phyloP scores from a whole-genome alignment of 2,888 invertebrate genomes.

The Lasioglossum leucozonium region DNA sequence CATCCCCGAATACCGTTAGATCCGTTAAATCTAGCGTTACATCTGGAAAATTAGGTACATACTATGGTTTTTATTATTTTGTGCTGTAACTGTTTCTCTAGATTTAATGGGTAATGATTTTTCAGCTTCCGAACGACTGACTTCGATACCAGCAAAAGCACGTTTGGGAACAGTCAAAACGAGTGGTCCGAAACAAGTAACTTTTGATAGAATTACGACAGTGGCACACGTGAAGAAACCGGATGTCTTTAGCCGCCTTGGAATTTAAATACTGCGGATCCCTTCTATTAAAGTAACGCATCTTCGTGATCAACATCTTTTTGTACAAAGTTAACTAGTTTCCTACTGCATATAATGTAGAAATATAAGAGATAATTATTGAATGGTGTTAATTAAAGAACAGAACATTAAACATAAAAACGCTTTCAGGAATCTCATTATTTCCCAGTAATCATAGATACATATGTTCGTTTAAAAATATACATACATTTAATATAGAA shows the following conservation, averaged over 20 bases:
- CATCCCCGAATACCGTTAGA: slow-evolving; percentile 39
- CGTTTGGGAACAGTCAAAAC: slow-evolving; percentile 76
- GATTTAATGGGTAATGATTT: slow-evolving; percentile 33
- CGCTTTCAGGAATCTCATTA: slow-evolving; percentile 14
- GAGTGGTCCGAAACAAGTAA: slow-evolving; percentile 79
- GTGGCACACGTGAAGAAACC: slow-evolving; percentile 78
- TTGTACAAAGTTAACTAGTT: slow-evolving; percentile 71
- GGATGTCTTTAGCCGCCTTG: slow-evolving; percentile 82
- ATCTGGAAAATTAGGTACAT: slow-evolving; percentile 78
- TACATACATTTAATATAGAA: neutral
- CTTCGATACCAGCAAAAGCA: slow-evolving; percentile 80
- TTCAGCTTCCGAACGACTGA: slow-evolving; percentile 80
- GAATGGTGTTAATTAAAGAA: slow-evolving; percentile 36
- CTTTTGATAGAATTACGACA: slow-evolving; percentile 80
- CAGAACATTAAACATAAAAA: slow-evolving; percentile 17
- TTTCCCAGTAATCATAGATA: slow-evolving; percentile 12
- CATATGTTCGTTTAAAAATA: slow-evolving; percentile 6
- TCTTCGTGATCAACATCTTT: slow-evolving; percentile 42
- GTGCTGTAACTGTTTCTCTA: neutral
- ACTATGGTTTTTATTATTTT: neutral
- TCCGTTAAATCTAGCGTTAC: slow-evolving; percentile 50
- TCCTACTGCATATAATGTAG: slow-evolving; percentile 58
- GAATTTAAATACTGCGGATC: slow-evolving; percentile 70
- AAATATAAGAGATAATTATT: slow-evolving; percentile 43
- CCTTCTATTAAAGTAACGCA: slow-evolving; percentile 48